Base-by-base conservation (phyloP, 2,888 invertebrate genomes). In the Cheilosia grossa region DNA sequence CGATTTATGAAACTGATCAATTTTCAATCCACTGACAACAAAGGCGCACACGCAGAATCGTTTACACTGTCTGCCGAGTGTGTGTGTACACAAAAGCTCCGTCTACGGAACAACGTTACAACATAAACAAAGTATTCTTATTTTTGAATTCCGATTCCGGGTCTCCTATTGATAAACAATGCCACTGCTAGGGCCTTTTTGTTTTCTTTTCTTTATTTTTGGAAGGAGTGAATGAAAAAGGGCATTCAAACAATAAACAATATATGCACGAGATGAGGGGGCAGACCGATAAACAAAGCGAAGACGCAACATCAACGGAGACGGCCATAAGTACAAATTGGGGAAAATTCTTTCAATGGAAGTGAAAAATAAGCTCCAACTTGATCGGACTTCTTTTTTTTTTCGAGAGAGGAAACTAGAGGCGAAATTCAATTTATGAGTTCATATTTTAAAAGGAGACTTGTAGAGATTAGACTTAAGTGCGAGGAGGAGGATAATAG, bases 231-330 rank as follows among this genome's bases (percentile, higher is more conserved):
- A 64, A 82, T 82, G 67, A 75, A 66, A 58, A 59, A 42, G 51
- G 72, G 59, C 67, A 66, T 63, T 82, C 77, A 78, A 82, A 82
- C 51, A 79, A 79, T 83, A 83, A 83, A 83, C 79, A 83, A 56
- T 44, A 51, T 59, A 42, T 37, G 5, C 21, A 42, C 13, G 40
- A 15, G 33, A 56, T 49, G 72, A 59, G 56, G 37, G 59, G 56
- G 44, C 53, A 72, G 27, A 47, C 24, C 59, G 74, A 83, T 83
- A 79, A 75, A 80, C 80, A 83, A 83, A 79, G 66, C 40, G 56
- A 74, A 64, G 74, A 79, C 40, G 49, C 17, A 42, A 73, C 58
- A 51, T 13, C 53, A 4, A 77, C 24, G 44, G 58, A 54, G 66
- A 67, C 27, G 51, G 61, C 58, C 49, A 67, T 44, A 58, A 64